Evolutionary conservation across 53 echinoderm and acorn worm species (phyloP).

Genomic region (Antedon mediterranea): DNA sequence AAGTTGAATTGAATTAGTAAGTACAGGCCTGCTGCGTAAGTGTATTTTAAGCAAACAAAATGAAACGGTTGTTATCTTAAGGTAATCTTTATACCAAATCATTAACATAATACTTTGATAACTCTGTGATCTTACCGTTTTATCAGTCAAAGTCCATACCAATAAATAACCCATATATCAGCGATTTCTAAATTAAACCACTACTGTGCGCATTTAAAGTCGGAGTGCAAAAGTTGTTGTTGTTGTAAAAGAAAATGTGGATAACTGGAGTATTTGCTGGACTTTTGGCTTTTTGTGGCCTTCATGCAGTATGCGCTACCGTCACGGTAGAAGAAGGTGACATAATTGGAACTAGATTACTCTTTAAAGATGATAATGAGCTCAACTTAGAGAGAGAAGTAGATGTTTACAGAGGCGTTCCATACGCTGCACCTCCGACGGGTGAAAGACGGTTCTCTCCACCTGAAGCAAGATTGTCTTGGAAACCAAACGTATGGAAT

Average conservation of each 20-base stretch:
- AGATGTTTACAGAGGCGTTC: slow-evolving; percentile 38
- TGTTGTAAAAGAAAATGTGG: background rate
- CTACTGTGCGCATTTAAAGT: too few species aligned
- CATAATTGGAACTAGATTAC: background rate
- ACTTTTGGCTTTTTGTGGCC: background rate
- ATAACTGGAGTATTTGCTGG: background rate
- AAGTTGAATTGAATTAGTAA: too few species aligned
- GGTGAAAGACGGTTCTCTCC: slow-evolving; percentile 14
- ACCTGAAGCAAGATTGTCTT: background rate
- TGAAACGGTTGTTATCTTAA: too few species aligned
- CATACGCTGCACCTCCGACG: slow-evolving; percentile 43
- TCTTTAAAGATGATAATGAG: background rate
- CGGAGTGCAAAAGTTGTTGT: background rate
- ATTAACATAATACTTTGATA: background rate
- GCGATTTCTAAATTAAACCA: background rate
- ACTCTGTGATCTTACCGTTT: background rate
- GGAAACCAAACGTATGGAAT: background rate
- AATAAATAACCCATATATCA: too few species aligned
- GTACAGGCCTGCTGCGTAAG: too few species aligned
- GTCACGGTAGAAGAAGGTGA: background rate
- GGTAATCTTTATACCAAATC: background rate
- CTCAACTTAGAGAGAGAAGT: background rate
- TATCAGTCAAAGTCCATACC: background rate
- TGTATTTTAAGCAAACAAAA: too few species aligned
- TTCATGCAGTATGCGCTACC: background rate